Evolutionary conservation across 2,113 vertebrate genomes (phyloP).

Genomic region (Hippocampus comes): DNA sequence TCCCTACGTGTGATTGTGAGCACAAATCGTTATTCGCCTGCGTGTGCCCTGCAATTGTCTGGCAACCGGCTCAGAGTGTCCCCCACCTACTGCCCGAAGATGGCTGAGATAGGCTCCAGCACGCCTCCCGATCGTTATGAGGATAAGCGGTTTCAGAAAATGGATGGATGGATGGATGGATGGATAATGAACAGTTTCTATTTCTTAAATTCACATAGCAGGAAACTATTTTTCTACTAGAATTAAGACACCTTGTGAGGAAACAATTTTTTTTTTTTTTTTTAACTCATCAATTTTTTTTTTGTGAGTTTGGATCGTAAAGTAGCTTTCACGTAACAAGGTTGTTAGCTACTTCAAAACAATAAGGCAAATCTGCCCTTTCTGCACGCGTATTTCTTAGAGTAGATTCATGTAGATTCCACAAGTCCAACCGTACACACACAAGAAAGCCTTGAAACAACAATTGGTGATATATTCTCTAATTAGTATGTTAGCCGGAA

Average conservation of each 20-base stretch:
- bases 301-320: background rate
- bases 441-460: constrained; percentile 21
- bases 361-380: background rate
- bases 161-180: no score
- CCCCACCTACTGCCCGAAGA: no score
- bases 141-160: no score
- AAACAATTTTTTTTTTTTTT: no score
- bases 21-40: no score
- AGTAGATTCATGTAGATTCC: constrained; percentile 15
- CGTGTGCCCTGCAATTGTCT: no score
- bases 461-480: constrained; percentile 18
- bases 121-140: no score
- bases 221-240: background rate
- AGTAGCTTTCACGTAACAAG: background rate
- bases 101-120: no score
- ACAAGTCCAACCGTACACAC: constrained; percentile 8
- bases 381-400: background rate
- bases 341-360: background rate
- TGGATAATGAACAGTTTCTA: no score
- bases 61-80: no score
- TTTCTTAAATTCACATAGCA: constrained; percentile 7
- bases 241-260: no score
- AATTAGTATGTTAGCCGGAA: constrained; percentile 15
- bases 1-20: no score
- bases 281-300: background rate